These are phyloP conservation scores for Halyomorpha halys DNA, from an alignment of 1,140 invertebrate genomes.

Conservation along the genomic window DNA sequence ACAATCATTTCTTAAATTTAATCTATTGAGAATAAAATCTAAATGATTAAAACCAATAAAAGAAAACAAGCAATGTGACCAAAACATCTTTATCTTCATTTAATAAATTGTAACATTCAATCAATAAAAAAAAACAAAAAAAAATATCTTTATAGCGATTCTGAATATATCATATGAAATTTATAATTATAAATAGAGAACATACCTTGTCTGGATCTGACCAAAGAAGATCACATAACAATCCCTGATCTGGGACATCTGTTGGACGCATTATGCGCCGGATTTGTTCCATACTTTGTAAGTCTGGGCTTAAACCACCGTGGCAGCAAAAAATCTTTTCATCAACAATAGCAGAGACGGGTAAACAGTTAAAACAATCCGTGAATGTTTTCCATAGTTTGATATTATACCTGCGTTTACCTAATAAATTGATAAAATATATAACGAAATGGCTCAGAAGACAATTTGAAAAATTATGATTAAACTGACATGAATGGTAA, in stretches of 20 bases:
- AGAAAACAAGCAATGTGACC: too few species aligned
- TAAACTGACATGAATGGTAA: neutral
- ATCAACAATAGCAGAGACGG: slow-evolving; percentile 51
- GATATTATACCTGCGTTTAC: slow-evolving; percentile 86
- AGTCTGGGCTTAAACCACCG: slow-evolving; percentile 49
- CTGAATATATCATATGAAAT: too few species aligned
- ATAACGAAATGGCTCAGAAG: neutral
- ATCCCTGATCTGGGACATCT: slow-evolving; percentile 55
- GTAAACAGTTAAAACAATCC: slow-evolving; percentile 97
- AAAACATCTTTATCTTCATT: too few species aligned
- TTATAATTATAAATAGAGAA: neutral
- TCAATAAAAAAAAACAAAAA: too few species aligned
- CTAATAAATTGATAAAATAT: slow-evolving; percentile 45
- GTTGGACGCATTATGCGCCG: slow-evolving; percentile 55
- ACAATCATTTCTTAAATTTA: too few species aligned
- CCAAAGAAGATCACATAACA: slow-evolving; percentile 70
- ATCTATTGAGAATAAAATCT: too few species aligned
- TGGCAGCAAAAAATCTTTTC: slow-evolving; percentile 56
- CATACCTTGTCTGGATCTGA: slow-evolving; percentile 62
- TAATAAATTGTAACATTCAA: too few species aligned
- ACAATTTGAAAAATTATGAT: slow-evolving; percentile 61
- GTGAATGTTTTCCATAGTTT: slow-evolving; percentile 99
- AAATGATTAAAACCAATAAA: too few species aligned
- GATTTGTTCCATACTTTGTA: slow-evolving; percentile 53
- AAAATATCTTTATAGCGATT: neutral